Percentiles rank a stretch among this genome's conserved stretches.
Evolutionary conservation across 2,113 vertebrate genomes (phyloP).

Genomic region (Pachycephala philippinensis): DNA sequence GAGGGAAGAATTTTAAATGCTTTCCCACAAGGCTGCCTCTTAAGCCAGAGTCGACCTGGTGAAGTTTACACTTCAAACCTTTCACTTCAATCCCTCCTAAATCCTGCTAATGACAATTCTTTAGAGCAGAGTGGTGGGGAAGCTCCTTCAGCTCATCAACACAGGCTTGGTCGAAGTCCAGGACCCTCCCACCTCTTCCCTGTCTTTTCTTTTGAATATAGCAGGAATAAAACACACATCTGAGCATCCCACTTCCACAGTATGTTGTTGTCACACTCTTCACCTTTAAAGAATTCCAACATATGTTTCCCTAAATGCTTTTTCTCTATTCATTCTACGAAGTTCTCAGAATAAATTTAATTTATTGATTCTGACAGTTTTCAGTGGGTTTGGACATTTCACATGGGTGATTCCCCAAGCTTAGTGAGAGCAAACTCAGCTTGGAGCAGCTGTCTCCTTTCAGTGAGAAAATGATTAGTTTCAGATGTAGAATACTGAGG

Average conservation of each 20-base stretch:
- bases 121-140: neutral
- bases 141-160: neutral
- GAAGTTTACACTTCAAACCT: neutral
- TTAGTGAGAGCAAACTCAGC: neutral
- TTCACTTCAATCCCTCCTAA: neutral
- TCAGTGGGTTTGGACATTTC: slow-evolving; percentile 17
- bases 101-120: neutral
- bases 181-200: slow-evolving; percentile 33
- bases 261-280: slow-evolving; percentile 52
- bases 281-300: slow-evolving; percentile 52
- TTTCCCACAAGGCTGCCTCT: neutral
- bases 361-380: slow-evolving; percentile 46
- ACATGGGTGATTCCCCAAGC: slow-evolving; percentile 23
- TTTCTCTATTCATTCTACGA: neutral
- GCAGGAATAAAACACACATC: slow-evolving; percentile 4
- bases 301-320: slow-evolving; percentile 35
- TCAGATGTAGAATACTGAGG: neutral
- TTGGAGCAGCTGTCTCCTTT: slow-evolving; percentile 15
- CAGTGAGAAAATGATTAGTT: neutral
- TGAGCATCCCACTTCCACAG: slow-evolving; percentile 55
- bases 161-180: neutral
- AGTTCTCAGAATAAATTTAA: slow-evolving; percentile 34
- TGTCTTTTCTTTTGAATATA: slow-evolving; percentile 3
- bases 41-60: neutral
- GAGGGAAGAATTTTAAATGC: neutral